phyloP scores from a whole-genome alignment of 64 coral and sea anemone species.

The Porites lutea region DNA sequence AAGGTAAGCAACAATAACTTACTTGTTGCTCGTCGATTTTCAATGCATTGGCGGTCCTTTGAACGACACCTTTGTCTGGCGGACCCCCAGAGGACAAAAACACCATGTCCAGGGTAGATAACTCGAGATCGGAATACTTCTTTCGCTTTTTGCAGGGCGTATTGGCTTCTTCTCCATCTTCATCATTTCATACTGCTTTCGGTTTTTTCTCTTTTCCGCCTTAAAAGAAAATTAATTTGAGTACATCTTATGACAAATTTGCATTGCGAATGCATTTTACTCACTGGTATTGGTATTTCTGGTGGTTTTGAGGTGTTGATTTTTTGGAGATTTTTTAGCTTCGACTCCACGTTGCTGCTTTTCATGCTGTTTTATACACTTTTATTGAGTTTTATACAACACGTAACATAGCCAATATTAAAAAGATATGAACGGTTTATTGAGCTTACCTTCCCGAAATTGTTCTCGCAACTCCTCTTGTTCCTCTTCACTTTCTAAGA shows the following conservation, averaged over 20 bases:
- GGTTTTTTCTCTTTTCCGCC: background rate
- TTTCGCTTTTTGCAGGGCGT: background rate
- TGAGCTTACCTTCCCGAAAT: background rate
- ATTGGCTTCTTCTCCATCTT: background rate
- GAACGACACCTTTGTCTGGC: background rate
- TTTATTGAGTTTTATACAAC: slow-evolving; percentile 1
- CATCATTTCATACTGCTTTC: background rate
- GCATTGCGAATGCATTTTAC: background rate
- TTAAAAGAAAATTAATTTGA: background rate
- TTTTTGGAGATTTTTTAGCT: background rate
- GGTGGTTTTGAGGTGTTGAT: background rate
- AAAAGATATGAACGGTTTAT: background rate
- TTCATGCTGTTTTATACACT: background rate
- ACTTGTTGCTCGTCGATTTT: slow-evolving; percentile 10
- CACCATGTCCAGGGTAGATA: background rate
- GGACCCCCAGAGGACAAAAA: background rate
- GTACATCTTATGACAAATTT: background rate
- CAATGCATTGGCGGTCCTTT: background rate
- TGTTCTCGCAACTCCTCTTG: background rate
- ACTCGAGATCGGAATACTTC: background rate
- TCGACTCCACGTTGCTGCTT: background rate
- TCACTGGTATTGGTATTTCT: slow-evolving; percentile 1
- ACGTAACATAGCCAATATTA: background rate
- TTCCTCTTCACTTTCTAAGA: too few relatives aligned
- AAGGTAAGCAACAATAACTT: background rate